Conservation (phyloP, 2,113 vertebrate species). For the Elanus axillaris region DNA sequence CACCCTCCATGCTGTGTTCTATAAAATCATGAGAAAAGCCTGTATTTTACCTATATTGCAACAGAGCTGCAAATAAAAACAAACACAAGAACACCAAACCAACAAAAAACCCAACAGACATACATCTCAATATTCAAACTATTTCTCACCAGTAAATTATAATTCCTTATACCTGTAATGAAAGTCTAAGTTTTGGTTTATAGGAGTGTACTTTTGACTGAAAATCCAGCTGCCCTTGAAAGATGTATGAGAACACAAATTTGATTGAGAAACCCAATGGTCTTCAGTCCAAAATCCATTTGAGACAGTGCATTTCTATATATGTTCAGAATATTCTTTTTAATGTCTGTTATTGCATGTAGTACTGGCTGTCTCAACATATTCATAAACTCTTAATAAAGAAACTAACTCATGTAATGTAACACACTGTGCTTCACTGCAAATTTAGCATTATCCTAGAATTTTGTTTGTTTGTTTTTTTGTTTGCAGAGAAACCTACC, state of each 20-base stretch:
- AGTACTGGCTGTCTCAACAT: not conserved
- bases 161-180: not conserved
- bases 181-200: not conserved
- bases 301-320: not conserved
- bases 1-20: not conserved
- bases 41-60: not conserved
- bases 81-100: not conserved
- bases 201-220: not conserved
- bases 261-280: not conserved
- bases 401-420: not conserved
- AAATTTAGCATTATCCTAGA: slow-evolving; percentile 3
- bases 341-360: not conserved
- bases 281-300: not conserved
- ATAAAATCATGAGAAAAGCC: not conserved
- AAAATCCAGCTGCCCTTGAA: not conserved
- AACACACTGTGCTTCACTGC: not conserved
- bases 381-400: not conserved
- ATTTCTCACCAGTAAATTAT: not conserved
- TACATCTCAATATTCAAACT: not conserved
- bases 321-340: not conserved
- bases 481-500: not conserved
- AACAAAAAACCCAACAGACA: not conserved
- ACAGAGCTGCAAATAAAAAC: not conserved
- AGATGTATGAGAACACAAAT: not conserved
- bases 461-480: not conserved